Evolutionary conservation across 2,888 invertebrate species (phyloP), one percentile per base, ranked within the genome.

Genomic region (Phytoseiulus persimilis): DNA sequence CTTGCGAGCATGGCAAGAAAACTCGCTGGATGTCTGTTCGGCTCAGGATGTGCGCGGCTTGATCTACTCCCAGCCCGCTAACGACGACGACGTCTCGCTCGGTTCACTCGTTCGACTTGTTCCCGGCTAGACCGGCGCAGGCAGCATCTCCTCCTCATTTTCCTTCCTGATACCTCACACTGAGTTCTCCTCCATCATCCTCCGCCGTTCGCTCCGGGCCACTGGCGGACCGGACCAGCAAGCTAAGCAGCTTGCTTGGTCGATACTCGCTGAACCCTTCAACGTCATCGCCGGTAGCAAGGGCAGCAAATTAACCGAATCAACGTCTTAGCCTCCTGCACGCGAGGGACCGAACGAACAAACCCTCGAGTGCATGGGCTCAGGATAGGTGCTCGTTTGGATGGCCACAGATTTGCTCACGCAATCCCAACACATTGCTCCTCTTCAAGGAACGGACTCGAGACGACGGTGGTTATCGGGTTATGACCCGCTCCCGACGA

Each of bases 301-400:
- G 65, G 65, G 65, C 65, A 65, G 65, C 65, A 65, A 65, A 65
- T 65, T 65, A 65, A 65, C 65, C 65, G 65, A 65, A 65, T 65
- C 65, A 65, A 65, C 65, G 65, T 65, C 65, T 65, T 18, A 23
- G 65, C 28, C 65, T 65, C 65, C 65, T 65, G 65, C 65, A 65
- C 65, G 65, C 65, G 1, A 65, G 65, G 28, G 65, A 65, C 65
- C 65, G 65, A 65, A 28, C 11, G 65, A 65, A 28, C 65, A 14
- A 28, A 28, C 65, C 65, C 5, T 65, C 65, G 65, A 65, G 65
- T 28, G 28, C 65, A 39, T 39, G 3, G n/a, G n/a, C 46, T 6
- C 14, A 46, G 6, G 46, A 14, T 11, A 46, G 65, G 65, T 65
- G 65, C 18, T 65, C 65, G 28, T 65, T 23, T 18, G 65, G 18